phyloP scores from a whole-genome alignment of 2,113 vertebrate genomes.

The Spheniscus mendiculus region DNA sequence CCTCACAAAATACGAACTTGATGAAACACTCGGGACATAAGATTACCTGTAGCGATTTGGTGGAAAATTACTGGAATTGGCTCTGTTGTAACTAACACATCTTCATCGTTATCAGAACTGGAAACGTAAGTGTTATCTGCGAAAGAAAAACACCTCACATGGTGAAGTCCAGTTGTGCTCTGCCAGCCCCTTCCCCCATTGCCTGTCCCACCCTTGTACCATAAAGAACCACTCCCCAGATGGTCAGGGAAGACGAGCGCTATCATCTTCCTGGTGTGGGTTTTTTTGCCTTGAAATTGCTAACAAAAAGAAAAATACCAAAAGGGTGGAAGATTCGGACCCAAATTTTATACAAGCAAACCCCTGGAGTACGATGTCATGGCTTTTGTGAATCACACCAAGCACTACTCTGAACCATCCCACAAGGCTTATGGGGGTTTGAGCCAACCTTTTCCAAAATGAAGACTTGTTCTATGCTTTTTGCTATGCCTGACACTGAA shows the following conservation, averaged over 20 bases:
- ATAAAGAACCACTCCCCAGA: not conserved
- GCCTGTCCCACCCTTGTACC: not conserved
- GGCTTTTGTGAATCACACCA: not conserved
- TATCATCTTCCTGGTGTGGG: not conserved
- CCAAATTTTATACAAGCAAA: not conserved
- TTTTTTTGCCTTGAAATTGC: not conserved
- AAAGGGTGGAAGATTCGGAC: not conserved
- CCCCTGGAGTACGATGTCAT: not conserved
- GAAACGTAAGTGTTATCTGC: slow-evolving; percentile 91
- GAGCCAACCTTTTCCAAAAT: not conserved
- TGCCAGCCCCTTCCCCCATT: not conserved
- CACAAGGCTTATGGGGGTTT: not conserved
- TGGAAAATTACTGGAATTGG: slow-evolving; percentile 91
- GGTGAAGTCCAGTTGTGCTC: not conserved
- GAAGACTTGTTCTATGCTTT: not conserved
- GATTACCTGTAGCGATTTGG: slow-evolving; percentile 87
- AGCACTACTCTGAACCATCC: not conserved
- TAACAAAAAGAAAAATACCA: not conserved
- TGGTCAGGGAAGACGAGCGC: not conserved
- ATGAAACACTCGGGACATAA: not conserved
- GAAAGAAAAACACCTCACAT: slow-evolving; percentile 19
- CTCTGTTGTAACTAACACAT: slow-evolving; percentile 89
- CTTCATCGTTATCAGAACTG: slow-evolving; percentile 90
- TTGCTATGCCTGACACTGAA: not conserved
- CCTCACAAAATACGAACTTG: not conserved